Evolutionary conservation across 2,113 vertebrate genomes (phyloP).

Genomic region (Pachypanchax playfairii): DNA sequence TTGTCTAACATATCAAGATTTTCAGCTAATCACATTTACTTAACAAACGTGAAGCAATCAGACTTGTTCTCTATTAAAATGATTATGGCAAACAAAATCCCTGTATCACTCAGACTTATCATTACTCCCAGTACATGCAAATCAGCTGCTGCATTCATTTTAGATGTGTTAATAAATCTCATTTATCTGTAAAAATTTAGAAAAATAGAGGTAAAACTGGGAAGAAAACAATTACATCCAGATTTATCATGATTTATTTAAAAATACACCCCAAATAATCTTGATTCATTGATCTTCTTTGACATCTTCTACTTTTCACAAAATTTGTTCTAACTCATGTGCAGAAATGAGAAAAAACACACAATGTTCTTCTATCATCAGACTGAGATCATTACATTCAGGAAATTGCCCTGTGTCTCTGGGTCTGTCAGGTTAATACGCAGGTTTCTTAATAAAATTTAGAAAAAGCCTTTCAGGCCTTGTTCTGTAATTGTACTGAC

Average conservation of each 20-base stretch:
- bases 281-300: conserved; percentile 44
- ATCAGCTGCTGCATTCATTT: conserved; percentile 33
- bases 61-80: background rate
- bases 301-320: conserved; percentile 42
- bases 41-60: too few species aligned
- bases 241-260: conserved; percentile 49
- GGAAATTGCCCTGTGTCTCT: conserved; percentile 46
- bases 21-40: too few species aligned
- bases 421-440: conserved; percentile 53
- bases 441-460: conserved; percentile 65
- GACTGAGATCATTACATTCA: conserved; percentile 28
- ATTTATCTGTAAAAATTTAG: conserved; percentile 22
- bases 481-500: background rate
- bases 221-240: conserved; percentile 33
- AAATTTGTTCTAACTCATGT: conserved; percentile 51
- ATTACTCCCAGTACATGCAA: conserved; percentile 23
- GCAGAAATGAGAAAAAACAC: conserved; percentile 33
- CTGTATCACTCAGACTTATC: conserved; percentile 14
- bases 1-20: too few species aligned
- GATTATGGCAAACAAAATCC: background rate
- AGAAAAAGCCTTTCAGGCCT: conserved; percentile 21
- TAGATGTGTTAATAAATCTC: conserved; percentile 20
- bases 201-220: background rate
- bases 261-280: conserved; percentile 43
- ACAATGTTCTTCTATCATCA: conserved; percentile 37